Evolutionary conservation across 2,888 invertebrate genomes (phyloP).

Genomic region (Apoda limacodes): DNA sequence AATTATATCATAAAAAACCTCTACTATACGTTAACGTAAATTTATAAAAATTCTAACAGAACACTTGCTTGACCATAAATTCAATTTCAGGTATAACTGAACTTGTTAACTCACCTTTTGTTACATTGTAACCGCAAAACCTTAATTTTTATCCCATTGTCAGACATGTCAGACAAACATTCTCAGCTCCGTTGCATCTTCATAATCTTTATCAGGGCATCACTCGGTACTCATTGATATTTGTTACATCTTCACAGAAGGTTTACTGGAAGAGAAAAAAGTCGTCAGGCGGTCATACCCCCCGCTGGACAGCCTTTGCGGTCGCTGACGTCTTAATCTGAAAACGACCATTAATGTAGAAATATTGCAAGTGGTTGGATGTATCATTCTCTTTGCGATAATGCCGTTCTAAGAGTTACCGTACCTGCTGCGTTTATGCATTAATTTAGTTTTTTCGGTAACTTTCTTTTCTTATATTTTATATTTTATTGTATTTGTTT

Average conservation of each 20-base stretch:
- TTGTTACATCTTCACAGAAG: constrained; percentile 39
- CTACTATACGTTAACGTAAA: no score
- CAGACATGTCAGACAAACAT: constrained; percentile 18
- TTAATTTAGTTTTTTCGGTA: no score
- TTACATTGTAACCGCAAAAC: constrained; percentile 26
- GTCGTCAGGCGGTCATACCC: constrained; percentile 40
- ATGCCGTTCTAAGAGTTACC: constrained; percentile 36
- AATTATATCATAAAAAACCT: no score
- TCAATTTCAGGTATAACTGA: constrained; percentile 13
- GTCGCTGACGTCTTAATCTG: constrained; percentile 60
- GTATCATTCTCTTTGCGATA: constrained; percentile 29
- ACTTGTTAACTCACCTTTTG: constrained; percentile 23
- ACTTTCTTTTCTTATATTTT: no score
- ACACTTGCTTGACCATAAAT: no score
- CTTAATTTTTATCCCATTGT: constrained; percentile 23
- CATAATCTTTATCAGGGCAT: constrained; percentile 26
- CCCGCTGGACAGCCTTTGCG: constrained; percentile 54
- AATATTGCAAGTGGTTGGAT: constrained; percentile 31
- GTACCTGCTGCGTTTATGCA: constrained; percentile 46
- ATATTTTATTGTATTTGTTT: no score
- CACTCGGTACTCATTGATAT: constrained; percentile 22
- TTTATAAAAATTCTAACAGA: no score
- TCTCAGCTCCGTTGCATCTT: constrained; percentile 25
- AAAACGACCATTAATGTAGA: constrained; percentile 26
- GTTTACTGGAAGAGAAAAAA: constrained; percentile 28